Conservation (phyloP, 2,888 invertebrate species). For the Neelides folsomi region DNA sequence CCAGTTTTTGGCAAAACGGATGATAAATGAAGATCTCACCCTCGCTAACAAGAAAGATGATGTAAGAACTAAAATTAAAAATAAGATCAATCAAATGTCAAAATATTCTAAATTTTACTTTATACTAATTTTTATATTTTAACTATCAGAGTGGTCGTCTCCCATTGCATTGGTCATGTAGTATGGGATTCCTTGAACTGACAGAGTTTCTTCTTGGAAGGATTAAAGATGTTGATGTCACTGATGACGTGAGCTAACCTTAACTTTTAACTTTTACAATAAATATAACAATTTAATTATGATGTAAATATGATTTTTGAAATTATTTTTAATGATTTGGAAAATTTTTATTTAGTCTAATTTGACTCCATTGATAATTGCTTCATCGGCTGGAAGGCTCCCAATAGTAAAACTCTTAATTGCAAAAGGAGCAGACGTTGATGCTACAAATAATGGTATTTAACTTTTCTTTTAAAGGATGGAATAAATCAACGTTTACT, state of each 20-base stretch:
- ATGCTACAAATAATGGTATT: slow-evolving; percentile 51
- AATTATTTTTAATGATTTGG: not conserved
- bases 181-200: slow-evolving; percentile 61
- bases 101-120: not conserved
- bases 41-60: slow-evolving; percentile 18
- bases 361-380: slow-evolving; percentile 65
- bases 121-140: slow-evolving; percentile 8
- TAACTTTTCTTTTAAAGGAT: too few species aligned
- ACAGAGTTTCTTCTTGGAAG: slow-evolving; percentile 54
- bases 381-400: slow-evolving; percentile 60
- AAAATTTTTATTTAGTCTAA: slow-evolving; percentile 41
- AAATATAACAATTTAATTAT: not conserved
- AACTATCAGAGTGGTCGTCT: slow-evolving; percentile 52
- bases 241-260: slow-evolving; percentile 50
- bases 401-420: slow-evolving; percentile 55
- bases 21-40: slow-evolving; percentile 17
- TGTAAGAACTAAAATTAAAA: slow-evolving; percentile 9
- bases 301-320: not conserved
- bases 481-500: too few species aligned
- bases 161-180: slow-evolving; percentile 64
- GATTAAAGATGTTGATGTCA: slow-evolving; percentile 53
- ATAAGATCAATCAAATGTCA: not conserved
- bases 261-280: not conserved
- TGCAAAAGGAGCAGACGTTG: slow-evolving; percentile 55
- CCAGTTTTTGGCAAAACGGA: slow-evolving; percentile 16